phyloP scores from a whole-genome alignment of 2,888 invertebrate genomes.

The Dorcus hopei region DNA sequence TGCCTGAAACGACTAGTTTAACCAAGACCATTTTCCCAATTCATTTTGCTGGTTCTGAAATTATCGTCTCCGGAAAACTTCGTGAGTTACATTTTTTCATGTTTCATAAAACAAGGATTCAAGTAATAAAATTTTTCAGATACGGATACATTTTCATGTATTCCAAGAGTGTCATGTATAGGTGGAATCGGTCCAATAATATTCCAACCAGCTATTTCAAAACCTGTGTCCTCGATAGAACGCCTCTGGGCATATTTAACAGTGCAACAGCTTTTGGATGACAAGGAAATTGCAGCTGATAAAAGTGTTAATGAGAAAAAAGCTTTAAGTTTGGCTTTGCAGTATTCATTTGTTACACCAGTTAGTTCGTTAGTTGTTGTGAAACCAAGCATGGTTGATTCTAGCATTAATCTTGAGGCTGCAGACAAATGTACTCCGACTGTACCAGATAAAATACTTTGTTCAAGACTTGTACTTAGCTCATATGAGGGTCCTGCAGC shows the following conservation, averaged over 20 bases:
- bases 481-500: too few species aligned
- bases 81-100: slow-evolving; percentile 17
- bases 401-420: slow-evolving; percentile 53
- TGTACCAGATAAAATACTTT: too few species aligned
- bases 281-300: slow-evolving; percentile 43
- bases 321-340: slow-evolving; percentile 52
- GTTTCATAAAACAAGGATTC: neutral
- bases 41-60: slow-evolving; percentile 62
- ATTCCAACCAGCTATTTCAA: slow-evolving; percentile 34
- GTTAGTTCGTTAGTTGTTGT: slow-evolving; percentile 66
- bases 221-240: slow-evolving; percentile 39
- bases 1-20: neutral
- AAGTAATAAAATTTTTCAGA: neutral
- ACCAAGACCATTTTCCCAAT: slow-evolving; percentile 54
- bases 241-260: slow-evolving; percentile 65
- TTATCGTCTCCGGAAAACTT: slow-evolving; percentile 59
- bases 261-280: slow-evolving; percentile 61
- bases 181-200: slow-evolving; percentile 31
- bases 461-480: too few species aligned
- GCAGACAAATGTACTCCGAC: slow-evolving; percentile 11
- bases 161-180: slow-evolving; percentile 25
- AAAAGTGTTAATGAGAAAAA: slow-evolving; percentile 16
- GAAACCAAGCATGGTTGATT: slow-evolving; percentile 55
- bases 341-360: slow-evolving; percentile 67
- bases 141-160: neutral